A percentile compares a stretch with the other conserved stretches of the same genome.
Conservation (phyloP, 2,113 vertebrate species). For the Microtus ochrogaster region DNA sequence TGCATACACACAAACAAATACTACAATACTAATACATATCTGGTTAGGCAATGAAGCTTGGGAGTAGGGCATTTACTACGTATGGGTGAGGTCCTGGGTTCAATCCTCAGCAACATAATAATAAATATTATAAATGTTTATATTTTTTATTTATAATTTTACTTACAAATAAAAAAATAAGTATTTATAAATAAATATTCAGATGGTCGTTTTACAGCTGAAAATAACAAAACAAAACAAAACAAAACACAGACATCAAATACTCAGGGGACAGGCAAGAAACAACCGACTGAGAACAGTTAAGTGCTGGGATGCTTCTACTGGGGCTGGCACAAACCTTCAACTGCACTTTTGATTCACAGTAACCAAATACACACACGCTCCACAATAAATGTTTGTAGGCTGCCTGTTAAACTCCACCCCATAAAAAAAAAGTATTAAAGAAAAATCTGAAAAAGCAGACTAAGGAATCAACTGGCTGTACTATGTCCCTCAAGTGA, state of each 20-base stretch:
- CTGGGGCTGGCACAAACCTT: not conserved
- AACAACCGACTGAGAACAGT: not conserved
- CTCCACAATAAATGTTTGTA: too few species aligned
- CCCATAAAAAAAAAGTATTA: not conserved
- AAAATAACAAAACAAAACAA: not conserved
- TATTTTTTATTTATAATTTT: too few species aligned
- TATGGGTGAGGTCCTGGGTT: not conserved
- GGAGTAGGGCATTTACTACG: not conserved
- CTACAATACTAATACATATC: not conserved
- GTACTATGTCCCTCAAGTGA: not conserved
- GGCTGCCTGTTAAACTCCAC: not conserved
- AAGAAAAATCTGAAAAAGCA: not conserved
- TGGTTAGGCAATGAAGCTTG: not conserved
- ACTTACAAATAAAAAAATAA: too few species aligned
- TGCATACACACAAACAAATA: not conserved
- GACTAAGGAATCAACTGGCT: not conserved
- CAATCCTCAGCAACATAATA: not conserved
- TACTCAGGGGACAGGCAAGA: not conserved
- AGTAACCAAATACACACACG: not conserved
- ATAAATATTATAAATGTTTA: too few species aligned
- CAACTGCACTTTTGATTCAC: not conserved
- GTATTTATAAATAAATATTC: not conserved
- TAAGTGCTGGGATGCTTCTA: not conserved
- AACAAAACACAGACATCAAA: not conserved
- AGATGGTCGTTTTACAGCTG: not conserved